These are phyloP conservation scores for Cyprinodon diabolis DNA, from an alignment of 2,797 vertebrate genomes.

Conservation along the genomic window DNA sequence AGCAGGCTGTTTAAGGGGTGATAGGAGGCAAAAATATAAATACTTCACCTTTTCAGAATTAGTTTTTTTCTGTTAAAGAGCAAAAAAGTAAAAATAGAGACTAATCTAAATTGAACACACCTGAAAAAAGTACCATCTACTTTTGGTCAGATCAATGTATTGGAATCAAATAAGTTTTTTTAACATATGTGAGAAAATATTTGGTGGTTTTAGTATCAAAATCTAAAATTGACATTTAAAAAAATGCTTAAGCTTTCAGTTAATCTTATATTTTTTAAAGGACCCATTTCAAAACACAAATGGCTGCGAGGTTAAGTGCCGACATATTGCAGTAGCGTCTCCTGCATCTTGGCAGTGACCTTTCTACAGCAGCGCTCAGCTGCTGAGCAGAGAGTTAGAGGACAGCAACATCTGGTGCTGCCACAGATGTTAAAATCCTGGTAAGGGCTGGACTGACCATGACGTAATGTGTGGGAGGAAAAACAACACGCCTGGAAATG, in stretches of 20 bases:
- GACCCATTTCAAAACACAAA: background rate
- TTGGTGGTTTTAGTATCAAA: background rate
- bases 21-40: too few species aligned
- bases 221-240: background rate
- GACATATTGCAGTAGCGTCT: slow-evolving; percentile 40
- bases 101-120: too few species aligned
- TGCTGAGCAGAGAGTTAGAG: slow-evolving; percentile 55
- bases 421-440: slow-evolving; percentile 65
- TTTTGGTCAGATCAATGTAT: too few species aligned
- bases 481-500: slow-evolving; percentile 48
- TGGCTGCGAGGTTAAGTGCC: slow-evolving; percentile 39
- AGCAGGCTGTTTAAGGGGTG: too few species aligned
- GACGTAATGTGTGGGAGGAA: slow-evolving; percentile 56
- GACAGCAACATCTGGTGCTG: slow-evolving; percentile 68
- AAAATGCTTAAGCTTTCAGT: slow-evolving; percentile 6
- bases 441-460: slow-evolving; percentile 41
- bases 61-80: too few species aligned
- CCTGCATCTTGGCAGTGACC: slow-evolving; percentile 63
- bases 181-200: too few species aligned
- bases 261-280: background rate
- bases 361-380: slow-evolving; percentile 61
- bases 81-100: too few species aligned
- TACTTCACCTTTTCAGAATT: too few species aligned
- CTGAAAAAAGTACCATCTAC: too few species aligned
- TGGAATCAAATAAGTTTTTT: too few species aligned